These are phyloP conservation scores for Quadroppia sp. DNA, from an alignment of 2,888 invertebrate genomes.

Conservation along the genomic window DNA sequence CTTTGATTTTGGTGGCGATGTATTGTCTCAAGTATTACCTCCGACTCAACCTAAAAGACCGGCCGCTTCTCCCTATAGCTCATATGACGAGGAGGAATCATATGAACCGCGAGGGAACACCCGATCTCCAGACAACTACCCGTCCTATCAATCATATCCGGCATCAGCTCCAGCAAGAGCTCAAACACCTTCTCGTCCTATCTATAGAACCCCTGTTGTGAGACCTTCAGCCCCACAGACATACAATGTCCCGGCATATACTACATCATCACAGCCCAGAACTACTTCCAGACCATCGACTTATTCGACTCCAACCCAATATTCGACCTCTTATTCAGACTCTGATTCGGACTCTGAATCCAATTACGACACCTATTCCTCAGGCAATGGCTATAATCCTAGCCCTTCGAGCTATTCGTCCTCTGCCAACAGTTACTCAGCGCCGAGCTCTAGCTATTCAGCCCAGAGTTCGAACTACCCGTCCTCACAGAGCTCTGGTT, in stretches of 20 bases:
- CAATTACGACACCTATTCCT: neutral
- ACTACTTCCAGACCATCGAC: slow-evolving; percentile 28
- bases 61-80: neutral
- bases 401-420: neutral
- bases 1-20: slow-evolving; percentile 42
- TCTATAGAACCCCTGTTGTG: neutral
- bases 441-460: slow-evolving; percentile 1
- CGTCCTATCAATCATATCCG: slow-evolving; percentile 15
- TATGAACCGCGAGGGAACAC: slow-evolving; percentile 22
- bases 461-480: slow-evolving; percentile 17
- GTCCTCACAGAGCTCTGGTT: neutral
- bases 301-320: slow-evolving; percentile 25
- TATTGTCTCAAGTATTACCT: slow-evolving; percentile 18
- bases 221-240: neutral
- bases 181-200: neutral
- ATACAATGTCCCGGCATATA: neutral
- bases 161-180: neutral
- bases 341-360: slow-evolving; percentile 15
- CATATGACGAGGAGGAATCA: slow-evolving; percentile 1
- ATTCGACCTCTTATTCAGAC: slow-evolving; percentile 27
- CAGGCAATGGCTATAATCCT: slow-evolving; percentile 1
- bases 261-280: neutral
- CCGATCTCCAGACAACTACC: slow-evolving; percentile 14
- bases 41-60: slow-evolving; percentile 33
- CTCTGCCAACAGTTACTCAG: neutral